Percentiles rank a stretch among this genome's conserved stretches.
These are phyloP conservation scores for Colossoma macropomum DNA, from an alignment of 2,113 vertebrate species.

Conservation along the genomic window DNA sequence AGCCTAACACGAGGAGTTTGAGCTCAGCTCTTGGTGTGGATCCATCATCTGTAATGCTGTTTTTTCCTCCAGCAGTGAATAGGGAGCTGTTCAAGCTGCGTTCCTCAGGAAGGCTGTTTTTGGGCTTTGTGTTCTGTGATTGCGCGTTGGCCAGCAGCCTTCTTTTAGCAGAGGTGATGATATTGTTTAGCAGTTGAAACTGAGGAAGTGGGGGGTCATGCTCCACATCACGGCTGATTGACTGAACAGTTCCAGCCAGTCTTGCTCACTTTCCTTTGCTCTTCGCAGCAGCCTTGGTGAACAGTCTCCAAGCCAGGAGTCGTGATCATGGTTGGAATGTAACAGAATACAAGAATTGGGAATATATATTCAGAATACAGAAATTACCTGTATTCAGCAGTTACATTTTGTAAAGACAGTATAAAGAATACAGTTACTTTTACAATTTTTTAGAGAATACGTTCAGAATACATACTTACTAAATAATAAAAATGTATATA, in stretches of 20 bases:
- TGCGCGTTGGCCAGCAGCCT: conserved; percentile 63
- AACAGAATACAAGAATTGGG: too few relatives aligned
- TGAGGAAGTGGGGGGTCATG: conserved; percentile 64
- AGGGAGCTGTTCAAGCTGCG: conserved; percentile 13
- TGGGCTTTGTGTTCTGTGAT: conserved; percentile 59
- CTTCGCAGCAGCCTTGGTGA: background rate
- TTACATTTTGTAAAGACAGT: too few relatives aligned
- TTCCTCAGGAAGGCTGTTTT: conserved; percentile 63
- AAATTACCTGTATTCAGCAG: too few relatives aligned
- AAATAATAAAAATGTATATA: too few relatives aligned
- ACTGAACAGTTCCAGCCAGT: background rate
- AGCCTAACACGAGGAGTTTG: background rate
- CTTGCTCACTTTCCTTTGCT: background rate
- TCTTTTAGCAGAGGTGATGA: conserved; percentile 66
- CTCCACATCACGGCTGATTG: conserved; percentile 68
- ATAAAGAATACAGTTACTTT: too few relatives aligned
- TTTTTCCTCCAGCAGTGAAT: conserved; percentile 41
- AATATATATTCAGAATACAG: too few relatives aligned
- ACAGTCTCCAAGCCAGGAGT: background rate
- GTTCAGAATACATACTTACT: too few relatives aligned
- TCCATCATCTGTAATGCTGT: conserved; percentile 1
- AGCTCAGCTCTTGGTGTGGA: background rate
- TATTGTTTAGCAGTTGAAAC: conserved; percentile 75
- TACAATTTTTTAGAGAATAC: too few relatives aligned
- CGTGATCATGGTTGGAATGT: too few relatives aligned